Evolutionary conservation across 2,797 vertebrate species (phyloP).

Genomic region (Pangasius larnaudii): DNA sequence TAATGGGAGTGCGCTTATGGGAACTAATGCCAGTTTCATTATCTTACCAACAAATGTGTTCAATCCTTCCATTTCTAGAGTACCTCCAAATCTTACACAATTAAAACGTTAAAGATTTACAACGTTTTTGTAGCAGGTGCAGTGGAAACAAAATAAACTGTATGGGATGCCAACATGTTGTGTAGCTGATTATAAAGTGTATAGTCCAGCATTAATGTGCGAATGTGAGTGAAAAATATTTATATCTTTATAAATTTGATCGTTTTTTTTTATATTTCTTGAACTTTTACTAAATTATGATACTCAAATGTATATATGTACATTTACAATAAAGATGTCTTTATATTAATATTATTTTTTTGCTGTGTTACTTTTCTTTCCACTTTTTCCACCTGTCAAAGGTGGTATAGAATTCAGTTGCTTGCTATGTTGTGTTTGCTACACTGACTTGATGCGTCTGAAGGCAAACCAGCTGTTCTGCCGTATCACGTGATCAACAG

Average conservation of each 20-base stretch:
- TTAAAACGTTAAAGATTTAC: neutral
- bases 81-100: neutral
- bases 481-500: neutral
- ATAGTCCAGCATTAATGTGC: conserved; percentile 53
- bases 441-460: neutral
- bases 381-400: neutral
- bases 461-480: neutral
- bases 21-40: neutral
- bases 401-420: neutral
- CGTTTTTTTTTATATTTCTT: neutral
- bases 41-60: neutral
- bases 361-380: conserved; percentile 32
- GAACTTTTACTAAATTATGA: conserved; percentile 72
- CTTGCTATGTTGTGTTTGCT: neutral
- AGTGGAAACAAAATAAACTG: neutral
- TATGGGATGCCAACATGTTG: conserved; percentile 5
- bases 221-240: conserved; percentile 41
- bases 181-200: conserved; percentile 37
- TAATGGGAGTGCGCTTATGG: neutral
- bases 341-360: conserved; percentile 61
- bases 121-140: neutral
- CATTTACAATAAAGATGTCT: conserved; percentile 66
- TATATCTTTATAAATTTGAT: conserved; percentile 28
- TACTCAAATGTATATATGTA: conserved; percentile 60
- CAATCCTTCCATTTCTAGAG: neutral